Evolutionary conservation across 2,113 vertebrate species (phyloP), one percentile per base, ranked within the genome.

Genomic region (Athene noctua): DNA sequence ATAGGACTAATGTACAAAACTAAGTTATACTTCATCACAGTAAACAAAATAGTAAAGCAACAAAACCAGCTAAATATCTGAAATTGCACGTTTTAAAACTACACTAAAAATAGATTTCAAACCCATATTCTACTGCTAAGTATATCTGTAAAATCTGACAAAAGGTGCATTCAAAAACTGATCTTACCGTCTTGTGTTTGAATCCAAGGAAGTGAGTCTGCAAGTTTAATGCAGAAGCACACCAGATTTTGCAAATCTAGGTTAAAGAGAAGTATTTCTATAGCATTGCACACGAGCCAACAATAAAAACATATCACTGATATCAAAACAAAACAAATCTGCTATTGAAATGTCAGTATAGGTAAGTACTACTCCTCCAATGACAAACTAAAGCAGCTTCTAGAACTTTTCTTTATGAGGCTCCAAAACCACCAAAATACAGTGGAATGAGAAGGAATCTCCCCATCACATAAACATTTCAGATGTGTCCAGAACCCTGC

Each of bases 201-300:
- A 52, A 25, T 44, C 96, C 97, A 65, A 96, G 92, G 86, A 98
- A 97, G 59, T 96, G 96, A 86, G 88, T 93, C 78, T 95, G 95
- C 78, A 98, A 83, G 90, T 97, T 97, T 23, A 97, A 44, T 7
- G 97, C 94, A 66, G 96, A 97, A 82, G 94, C 96, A 82, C 97
- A 97, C 79, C 94, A 92, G 73, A 97, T 90, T 92, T 97, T 96
- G 93, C 97, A 97, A 74, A 97, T 95, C 97, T 97, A 95, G 34
- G 65, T 81, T 17, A 84, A 92, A 95, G 36, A 91, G 40, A 87
- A 94, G 25, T 26, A 70, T 95, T 95, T 96, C 59, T 38, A 46
- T 46, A 71, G 29, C 51, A 55, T 23, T 77, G 54, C 54, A 92
- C 19, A 46, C 16, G 83, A 81, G 77, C 11, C 32, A 71, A 51